phyloP scores from a whole-genome alignment of 1,140 invertebrate genomes.

The Tetranychus urticae region DNA sequence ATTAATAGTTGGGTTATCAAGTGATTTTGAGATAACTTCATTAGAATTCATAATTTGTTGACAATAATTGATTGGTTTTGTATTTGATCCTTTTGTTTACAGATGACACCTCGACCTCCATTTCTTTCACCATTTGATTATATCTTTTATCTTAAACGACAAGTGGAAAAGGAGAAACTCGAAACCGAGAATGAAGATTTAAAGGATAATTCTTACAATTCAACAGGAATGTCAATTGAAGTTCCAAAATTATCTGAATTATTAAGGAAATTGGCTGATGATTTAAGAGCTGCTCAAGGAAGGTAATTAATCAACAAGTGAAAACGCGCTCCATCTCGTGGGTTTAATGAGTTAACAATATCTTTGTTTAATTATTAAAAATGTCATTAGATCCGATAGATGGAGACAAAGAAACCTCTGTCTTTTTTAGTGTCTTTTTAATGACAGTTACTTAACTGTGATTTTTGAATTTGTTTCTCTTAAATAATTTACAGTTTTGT shows the following conservation, averaged over 20 bases:
- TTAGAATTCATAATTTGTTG: too few species aligned
- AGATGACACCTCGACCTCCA: conserved; percentile 5
- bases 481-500: conserved; percentile 6
- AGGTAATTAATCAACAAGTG: not conserved
- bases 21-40: too few species aligned
- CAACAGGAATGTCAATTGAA: not conserved
- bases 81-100: not conserved
- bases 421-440: not conserved
- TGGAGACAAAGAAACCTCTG: not conserved
- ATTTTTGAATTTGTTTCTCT: not conserved
- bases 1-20: too few species aligned
- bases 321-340: not conserved
- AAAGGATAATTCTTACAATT: conserved; percentile 3
- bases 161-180: conserved; percentile 7
- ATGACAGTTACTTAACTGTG: too few species aligned
- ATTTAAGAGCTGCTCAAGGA: conserved; percentile 6
- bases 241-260: conserved; percentile 9
- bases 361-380: not conserved
- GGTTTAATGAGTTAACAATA: too few species aligned
- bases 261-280: conserved; percentile 9
- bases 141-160: conserved; percentile 9
- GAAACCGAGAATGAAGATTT: not conserved
- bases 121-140: conserved; percentile 11
- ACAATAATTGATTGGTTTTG: not conserved
- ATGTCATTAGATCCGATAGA: not conserved